Percentiles rank a stretch among this genome's conserved stretches.
These are phyloP conservation scores for Macrotus californicus DNA, from an alignment of 2,113 vertebrate genomes.

Conservation along the genomic window DNA sequence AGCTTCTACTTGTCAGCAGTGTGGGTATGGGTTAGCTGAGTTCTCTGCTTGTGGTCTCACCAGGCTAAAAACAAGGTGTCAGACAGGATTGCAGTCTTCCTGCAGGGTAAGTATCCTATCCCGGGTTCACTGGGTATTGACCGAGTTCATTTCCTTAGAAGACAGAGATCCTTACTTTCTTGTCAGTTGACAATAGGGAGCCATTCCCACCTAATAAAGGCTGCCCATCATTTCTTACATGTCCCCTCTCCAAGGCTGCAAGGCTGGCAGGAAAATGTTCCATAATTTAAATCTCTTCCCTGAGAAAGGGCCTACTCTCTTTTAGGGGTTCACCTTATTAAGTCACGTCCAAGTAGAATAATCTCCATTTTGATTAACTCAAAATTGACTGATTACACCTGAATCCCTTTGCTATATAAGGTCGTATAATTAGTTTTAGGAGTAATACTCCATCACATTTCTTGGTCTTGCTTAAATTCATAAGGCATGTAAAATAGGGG, in stretches of 20 bases:
- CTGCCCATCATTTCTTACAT: not conserved
- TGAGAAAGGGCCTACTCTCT: not conserved
- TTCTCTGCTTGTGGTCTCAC: not conserved
- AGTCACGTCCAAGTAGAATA: not conserved
- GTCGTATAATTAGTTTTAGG: not conserved
- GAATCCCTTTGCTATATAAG: not conserved
- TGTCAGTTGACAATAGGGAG: not conserved
- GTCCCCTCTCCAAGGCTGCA: not conserved
- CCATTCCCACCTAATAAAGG: not conserved
- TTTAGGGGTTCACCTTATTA: not conserved
- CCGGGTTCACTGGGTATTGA: not conserved
- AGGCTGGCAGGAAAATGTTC: not conserved
- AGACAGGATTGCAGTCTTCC: rapidly evolving
- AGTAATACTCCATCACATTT: not conserved
- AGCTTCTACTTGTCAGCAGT: not conserved
- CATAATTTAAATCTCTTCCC: not conserved
- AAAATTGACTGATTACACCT: not conserved
- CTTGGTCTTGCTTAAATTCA: not conserved
- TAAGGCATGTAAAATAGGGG: too few species aligned
- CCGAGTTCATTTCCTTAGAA: not conserved
- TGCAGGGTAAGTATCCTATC: not conserved
- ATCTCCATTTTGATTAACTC: not conserved
- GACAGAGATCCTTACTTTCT: not conserved
- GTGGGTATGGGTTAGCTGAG: not conserved
- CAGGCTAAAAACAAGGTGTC: not conserved